Conservation (phyloP, 1,140 invertebrate species). For the Micrasema longulum region DNA sequence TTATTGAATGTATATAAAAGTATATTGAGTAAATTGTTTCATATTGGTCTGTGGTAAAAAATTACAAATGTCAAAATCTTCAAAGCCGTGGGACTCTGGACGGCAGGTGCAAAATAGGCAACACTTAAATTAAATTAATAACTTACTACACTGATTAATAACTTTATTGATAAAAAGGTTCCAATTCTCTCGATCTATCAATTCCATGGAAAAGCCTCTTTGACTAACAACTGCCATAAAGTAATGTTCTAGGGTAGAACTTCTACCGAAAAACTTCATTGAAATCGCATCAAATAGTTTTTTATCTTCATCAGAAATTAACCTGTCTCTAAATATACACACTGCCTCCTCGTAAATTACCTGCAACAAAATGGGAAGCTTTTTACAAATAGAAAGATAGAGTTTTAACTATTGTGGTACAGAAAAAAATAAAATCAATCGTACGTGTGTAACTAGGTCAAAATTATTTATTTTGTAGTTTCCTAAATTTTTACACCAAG, state of each 20-base stretch:
- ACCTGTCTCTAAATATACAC: constrained; percentile 82
- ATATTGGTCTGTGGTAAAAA: no score
- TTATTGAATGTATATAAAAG: no score
- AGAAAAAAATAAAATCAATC: constrained; percentile 33
- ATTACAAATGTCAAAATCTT: no score
- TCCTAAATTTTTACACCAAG: constrained; percentile 77
- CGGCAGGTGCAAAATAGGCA: background rate
- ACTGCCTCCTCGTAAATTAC: constrained; percentile 81
- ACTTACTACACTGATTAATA: constrained; percentile 75
- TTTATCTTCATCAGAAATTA: constrained; percentile 77
- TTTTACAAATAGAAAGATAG: no score
- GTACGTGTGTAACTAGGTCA: constrained; percentile 59
- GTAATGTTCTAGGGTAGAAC: constrained; percentile 54
- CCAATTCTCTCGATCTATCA: constrained; percentile 69
- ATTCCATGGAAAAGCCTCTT: constrained; percentile 61
- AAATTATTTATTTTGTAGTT: constrained; percentile 67
- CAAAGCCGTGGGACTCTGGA: no score
- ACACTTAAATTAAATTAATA: background rate
- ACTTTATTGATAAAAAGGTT: constrained; percentile 73
- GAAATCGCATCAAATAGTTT: constrained; percentile 75
- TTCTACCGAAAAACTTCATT: constrained; percentile 56
- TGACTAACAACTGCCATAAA: constrained; percentile 58
- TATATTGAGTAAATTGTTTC: no score
- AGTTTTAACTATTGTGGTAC: no score
- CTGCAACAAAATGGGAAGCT: constrained; percentile 64